Base-by-base conservation (phyloP, 2,888 invertebrate genomes). In the Prostheceraeus crozeri region DNA sequence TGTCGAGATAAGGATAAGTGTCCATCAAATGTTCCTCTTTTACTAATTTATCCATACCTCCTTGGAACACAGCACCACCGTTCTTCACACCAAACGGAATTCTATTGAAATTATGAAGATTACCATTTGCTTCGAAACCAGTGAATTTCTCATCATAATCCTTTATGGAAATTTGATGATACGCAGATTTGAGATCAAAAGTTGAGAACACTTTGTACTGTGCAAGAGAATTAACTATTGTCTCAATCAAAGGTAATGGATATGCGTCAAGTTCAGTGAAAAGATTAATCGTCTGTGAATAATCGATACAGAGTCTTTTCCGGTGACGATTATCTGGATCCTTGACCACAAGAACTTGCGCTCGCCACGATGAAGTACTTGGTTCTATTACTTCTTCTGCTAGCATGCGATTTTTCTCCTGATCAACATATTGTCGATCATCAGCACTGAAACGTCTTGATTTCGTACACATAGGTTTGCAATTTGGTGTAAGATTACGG, bases 201-300 rank as follows among this genome's bases (percentile, higher is more conserved):
- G 6, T 33, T 45, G 35, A 45, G 16, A 54, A 54, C 21, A 54
- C 6, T 14, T 33, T n/a, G 35, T 54, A 54, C 14, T 40, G n/a
- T n/a, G 54, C 16, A 14, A 40, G 45, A 10, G 14, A 14, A 46
- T 54, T n/a, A 6, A 54, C 33, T 16, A 54, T 36, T 8, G 6
- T 11, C 14, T 54, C 54, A 14, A 54, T 40, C 11, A 11, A 14
- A 46, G 54, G 54, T n/a, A 54, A 36, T 36, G 54, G 54, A 8
- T 45, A 54, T n/a, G 35, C 36, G 35, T 40, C 54, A 35, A 46
- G 14, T 21, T 16, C 16, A 4, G 54, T 40, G 11, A 54, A 40
- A 16, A n/a, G n/a, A 40, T 54, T 54, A 6, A 45, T 8, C 14
- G 45, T 54, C 11, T 16, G 14, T 4, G n/a, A 45, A 21, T 54